Percentiles rank a stretch among this genome's conserved stretches.
phyloP scores from a whole-genome alignment of 1,140 invertebrate genomes.

The Cyphomyrmex costatus region DNA sequence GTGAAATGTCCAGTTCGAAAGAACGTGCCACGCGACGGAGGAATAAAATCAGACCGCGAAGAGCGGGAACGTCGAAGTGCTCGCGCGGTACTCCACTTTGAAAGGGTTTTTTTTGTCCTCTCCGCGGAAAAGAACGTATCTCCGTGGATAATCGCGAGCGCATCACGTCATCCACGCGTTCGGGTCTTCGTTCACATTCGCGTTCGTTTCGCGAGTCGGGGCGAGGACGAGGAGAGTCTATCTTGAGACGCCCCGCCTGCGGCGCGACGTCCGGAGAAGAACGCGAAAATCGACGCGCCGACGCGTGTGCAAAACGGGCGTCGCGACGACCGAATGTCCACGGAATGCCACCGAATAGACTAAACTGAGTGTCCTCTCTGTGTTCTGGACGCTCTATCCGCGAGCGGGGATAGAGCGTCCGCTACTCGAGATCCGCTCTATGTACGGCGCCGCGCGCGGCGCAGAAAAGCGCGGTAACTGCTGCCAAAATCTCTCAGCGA shows the following conservation, averaged over 20 bases:
- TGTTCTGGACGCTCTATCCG: slow-evolving; percentile 45
- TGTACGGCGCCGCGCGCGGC: slow-evolving; percentile 74
- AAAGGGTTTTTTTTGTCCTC: background rate
- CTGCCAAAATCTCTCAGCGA: slow-evolving; percentile 83
- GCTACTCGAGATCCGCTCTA: slow-evolving; percentile 26
- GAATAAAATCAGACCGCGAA: background rate
- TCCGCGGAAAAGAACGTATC: background rate
- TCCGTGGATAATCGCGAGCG: background rate
- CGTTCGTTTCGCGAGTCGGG: background rate
- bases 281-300: slow-evolving; percentile 24
- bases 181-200: background rate
- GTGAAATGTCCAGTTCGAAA: background rate
- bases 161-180: background rate
- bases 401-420: slow-evolving; percentile 21
- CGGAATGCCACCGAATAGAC: background rate
- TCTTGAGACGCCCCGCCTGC: slow-evolving; percentile 47
- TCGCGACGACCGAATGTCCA: slow-evolving; percentile 24
- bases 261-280: background rate
- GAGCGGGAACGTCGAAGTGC: background rate
- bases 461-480: slow-evolving; percentile 81
- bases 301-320: slow-evolving; percentile 21
- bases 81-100: background rate
- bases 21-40: background rate
- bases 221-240: slow-evolving; percentile 49
- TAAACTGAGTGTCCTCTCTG: slow-evolving; percentile 25